A percentile compares a stretch with the other conserved stretches of the same genome.
Conservation (phyloP, 2,888 invertebrate genomes). For the Branchellion lobata region DNA sequence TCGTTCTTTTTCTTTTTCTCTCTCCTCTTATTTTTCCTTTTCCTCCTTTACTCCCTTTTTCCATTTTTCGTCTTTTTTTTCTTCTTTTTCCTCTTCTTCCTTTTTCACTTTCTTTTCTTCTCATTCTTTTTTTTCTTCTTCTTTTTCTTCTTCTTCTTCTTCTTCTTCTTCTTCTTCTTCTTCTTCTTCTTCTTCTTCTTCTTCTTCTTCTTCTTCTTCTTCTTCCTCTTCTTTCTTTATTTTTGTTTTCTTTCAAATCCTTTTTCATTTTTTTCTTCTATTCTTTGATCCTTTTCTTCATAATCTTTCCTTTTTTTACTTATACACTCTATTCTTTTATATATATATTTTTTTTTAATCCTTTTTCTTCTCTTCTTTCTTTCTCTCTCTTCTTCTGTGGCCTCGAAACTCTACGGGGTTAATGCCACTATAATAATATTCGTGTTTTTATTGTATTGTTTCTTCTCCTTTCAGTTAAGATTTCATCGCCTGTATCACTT, state of each 20-base stretch:
- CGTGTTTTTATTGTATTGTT: too few species aligned
- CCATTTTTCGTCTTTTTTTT: too few species aligned
- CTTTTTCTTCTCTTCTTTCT: too few species aligned
- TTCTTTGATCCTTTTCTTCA: not conserved
- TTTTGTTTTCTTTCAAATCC: too few species aligned
- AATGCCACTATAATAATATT: too few species aligned
- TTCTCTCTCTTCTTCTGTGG: too few species aligned
- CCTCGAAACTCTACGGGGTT: too few species aligned
- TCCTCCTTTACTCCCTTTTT: too few species aligned
- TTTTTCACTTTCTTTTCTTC: conserved; percentile 3
- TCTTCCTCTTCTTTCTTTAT: not conserved
- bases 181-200: not conserved
- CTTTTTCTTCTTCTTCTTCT: conserved; percentile 2
- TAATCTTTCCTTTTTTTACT: not conserved
- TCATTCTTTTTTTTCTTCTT: too few species aligned
- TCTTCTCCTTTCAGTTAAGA: too few species aligned
- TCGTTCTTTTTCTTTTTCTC: not conserved
- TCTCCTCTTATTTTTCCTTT: too few species aligned
- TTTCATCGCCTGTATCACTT: not conserved
- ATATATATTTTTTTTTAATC: too few species aligned
- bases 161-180: not conserved
- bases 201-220: conserved; percentile 7
- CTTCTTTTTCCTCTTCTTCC: conserved; percentile 4
- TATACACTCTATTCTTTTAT: not conserved
- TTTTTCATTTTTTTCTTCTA: not conserved